Percentiles rank a stretch among this genome's conserved stretches.
Conservation (phyloP, 1,140 invertebrate species). For the Aphelenchoides besseyi region DNA sequence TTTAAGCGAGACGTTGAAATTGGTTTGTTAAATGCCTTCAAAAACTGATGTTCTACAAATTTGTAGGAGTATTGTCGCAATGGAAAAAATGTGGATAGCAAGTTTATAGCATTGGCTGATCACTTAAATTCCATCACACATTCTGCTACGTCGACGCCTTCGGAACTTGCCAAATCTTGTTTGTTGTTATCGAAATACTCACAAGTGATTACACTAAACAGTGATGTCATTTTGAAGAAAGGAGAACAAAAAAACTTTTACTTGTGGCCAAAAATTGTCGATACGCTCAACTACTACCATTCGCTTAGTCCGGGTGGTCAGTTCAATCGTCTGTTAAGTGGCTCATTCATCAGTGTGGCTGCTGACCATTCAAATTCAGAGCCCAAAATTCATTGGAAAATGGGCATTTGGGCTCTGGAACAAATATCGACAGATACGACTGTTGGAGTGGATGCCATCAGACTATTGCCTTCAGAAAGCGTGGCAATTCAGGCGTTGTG, state of each 20-base stretch:
- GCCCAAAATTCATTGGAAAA: background rate
- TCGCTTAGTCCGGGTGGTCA: background rate
- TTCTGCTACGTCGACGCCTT: background rate
- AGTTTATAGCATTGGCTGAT: background rate
- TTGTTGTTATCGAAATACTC: background rate
- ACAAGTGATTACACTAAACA: background rate
- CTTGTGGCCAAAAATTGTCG: background rate
- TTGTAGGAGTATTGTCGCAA: too few relatives aligned
- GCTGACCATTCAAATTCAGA: too few relatives aligned
- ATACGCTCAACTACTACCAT: background rate
- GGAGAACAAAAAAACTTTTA: background rate
- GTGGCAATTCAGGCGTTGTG: slow-evolving; percentile 1
- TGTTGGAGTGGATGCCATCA: slow-evolving; percentile 1
- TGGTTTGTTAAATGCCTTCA: slow-evolving; percentile 7
- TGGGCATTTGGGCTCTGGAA: background rate
- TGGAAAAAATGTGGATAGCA: too few relatives aligned
- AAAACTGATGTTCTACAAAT: background rate
- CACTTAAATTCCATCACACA: background rate
- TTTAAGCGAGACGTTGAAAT: background rate
- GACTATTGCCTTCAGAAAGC: background rate
- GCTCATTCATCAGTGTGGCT: background rate
- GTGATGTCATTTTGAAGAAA: background rate
- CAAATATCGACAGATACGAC: background rate
- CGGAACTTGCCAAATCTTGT: background rate
- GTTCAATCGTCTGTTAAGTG: background rate